A percentile compares a stretch with the other conserved stretches of the same genome.
Conservation (phyloP, 2,888 invertebrate genomes). For the Cynaeus angustus region DNA sequence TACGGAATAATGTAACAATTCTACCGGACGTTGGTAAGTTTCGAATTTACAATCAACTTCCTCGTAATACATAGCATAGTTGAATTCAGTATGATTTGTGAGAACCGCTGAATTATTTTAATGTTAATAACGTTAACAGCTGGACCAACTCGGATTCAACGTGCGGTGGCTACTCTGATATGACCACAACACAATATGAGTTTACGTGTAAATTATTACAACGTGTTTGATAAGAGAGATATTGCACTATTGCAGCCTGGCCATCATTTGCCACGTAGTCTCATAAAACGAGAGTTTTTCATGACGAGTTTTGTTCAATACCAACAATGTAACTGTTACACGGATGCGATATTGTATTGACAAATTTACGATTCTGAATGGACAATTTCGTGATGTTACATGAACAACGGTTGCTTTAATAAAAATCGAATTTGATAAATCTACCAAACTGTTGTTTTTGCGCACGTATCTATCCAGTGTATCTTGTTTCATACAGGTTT, state of each 20-base stretch:
- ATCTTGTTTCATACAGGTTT: too few species aligned
- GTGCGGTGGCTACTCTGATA: constrained; percentile 26
- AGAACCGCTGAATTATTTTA: constrained; percentile 48
- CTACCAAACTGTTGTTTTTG: not conserved
- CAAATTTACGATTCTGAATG: constrained; percentile 24
- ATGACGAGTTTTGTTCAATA: constrained; percentile 28
- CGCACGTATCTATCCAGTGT: too few species aligned
- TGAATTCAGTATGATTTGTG: constrained; percentile 48
- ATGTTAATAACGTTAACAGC: constrained; percentile 50
- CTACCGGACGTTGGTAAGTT: constrained; percentile 53
- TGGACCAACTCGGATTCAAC: constrained; percentile 43
- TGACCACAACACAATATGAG: constrained; percentile 38
- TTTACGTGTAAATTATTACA: constrained; percentile 47
- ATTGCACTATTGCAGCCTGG: constrained; percentile 39
- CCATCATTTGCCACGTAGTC: constrained; percentile 37
- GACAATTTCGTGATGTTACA: constrained; percentile 10
- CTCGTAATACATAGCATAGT: constrained; percentile 33
- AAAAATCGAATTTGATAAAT: constrained; percentile 13
- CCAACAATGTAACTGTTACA: constrained; percentile 16
- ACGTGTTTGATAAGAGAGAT: constrained; percentile 46
- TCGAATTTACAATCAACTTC: constrained; percentile 54
- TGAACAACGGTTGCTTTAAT: constrained; percentile 8
- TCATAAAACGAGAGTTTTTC: constrained; percentile 33
- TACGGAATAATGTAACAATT: constrained; percentile 52
- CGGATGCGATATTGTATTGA: constrained; percentile 17